Conservation (phyloP, 2,113 vertebrate genomes). For the Cardinalis cardinalis region DNA sequence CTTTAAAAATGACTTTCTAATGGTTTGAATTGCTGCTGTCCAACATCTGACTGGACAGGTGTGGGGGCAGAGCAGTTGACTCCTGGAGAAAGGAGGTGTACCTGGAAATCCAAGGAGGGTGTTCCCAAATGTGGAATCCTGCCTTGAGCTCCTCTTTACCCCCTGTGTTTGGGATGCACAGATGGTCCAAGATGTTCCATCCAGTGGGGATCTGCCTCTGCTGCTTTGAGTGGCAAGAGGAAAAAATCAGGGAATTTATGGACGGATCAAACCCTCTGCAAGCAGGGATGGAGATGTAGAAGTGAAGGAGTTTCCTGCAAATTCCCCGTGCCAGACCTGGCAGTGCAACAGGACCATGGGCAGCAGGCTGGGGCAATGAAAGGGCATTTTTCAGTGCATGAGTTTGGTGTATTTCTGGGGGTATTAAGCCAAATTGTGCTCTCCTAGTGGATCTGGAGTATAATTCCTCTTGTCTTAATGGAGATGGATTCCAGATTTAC, state of each 20-base stretch:
- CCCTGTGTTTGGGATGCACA: background rate
- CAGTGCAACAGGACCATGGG: background rate
- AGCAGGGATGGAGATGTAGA: rapidly evolving
- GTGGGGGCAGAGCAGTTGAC: background rate
- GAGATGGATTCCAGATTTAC: background rate
- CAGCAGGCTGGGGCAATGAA: background rate
- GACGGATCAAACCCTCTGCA: background rate
- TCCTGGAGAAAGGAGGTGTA: background rate
- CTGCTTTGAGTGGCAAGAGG: background rate
- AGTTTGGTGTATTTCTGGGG: background rate
- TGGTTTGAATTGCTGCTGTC: background rate
- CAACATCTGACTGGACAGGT: slow-evolving; percentile 30
- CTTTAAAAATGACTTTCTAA: background rate
- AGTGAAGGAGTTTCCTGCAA: background rate
- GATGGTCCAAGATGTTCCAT: background rate
- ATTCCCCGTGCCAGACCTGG: background rate
- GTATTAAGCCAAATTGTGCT: background rate
- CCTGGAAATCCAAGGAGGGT: background rate
- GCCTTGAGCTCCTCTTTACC: background rate
- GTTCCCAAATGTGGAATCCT: background rate
- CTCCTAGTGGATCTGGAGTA: background rate
- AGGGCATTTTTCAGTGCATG: background rate
- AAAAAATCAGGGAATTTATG: background rate
- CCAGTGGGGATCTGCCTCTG: background rate
- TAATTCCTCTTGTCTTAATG: slow-evolving; percentile 16